Base-by-base conservation (phyloP, 2,888 invertebrate species). In the Drosophila quasianomalipes region DNA sequence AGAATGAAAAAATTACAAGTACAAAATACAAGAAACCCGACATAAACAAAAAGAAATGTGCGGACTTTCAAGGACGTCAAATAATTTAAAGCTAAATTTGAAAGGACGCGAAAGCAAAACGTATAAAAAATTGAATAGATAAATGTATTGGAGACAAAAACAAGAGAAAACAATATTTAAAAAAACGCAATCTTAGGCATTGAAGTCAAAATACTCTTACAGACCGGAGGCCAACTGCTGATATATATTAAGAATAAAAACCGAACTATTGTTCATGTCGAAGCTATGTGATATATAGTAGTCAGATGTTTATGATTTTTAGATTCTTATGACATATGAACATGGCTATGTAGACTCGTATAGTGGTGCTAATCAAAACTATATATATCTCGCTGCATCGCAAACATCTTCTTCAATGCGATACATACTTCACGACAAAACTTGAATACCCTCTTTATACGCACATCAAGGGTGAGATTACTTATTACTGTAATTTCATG, bases 401-500 rank as follows among this genome's bases (percentile, higher is more conserved):
- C 14, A 14, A 22, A 7, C 47, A 7, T 7, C 2, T 47, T 47
- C 4, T 47, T 2, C 47, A 47, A 14, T 26, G 22, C 14, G 4
- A 47, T 22, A 16, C 47, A 47, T 16, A 22, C 7, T 6, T 14
- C 47, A 47, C 2, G 22, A 47, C 22, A 26, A 2, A 47, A 16
- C 47, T 26, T 7, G 16, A 26, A 22, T 47, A 47, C 4, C 16
- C 26, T 47, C 47, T 49, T 52, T 22, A 53, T 26, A 70, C 70
- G 79, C 78, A 71, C 69, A 74, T 81, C 70, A 74, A 39, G 62
- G 49, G 54, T 55, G 61, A 55, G 44, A 44, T 61, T 69, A 81
- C 68, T 71, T 79, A 81, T 81, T 64, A 71, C 79, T 65, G 72
- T 69, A 77, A 77, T 72, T 72, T 84, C 47, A 62, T 75, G 75